Percentiles rank a stretch among this genome's conserved stretches.
phyloP scores from a whole-genome alignment of 2,888 invertebrate species.

The Mythimna impura region DNA sequence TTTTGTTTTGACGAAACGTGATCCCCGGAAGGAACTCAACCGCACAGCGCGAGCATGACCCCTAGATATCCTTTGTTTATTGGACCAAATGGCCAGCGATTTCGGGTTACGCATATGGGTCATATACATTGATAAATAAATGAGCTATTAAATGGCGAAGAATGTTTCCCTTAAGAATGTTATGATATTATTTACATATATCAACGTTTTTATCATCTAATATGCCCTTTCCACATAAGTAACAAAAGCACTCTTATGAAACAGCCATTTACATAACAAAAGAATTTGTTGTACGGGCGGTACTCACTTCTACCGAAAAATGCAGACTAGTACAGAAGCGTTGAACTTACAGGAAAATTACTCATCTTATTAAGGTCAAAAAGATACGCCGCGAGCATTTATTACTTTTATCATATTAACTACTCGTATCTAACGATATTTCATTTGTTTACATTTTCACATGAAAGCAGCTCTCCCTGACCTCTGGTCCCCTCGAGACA shows the following conservation, averaged over 20 bases:
- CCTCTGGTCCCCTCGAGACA: constrained; percentile 55
- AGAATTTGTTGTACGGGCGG: background rate
- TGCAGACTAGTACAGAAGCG: background rate
- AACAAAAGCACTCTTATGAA: constrained; percentile 21
- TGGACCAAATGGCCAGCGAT: constrained; percentile 37
- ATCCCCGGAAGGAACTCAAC: constrained; percentile 32
- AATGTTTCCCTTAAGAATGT: constrained; percentile 28
- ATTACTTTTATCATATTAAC: constrained; percentile 73
- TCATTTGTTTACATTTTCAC: constrained; percentile 66
- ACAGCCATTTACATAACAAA: constrained; percentile 13
- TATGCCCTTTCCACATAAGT: background rate
- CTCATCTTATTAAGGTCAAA: constrained; percentile 71
- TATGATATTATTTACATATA: constrained; percentile 11
- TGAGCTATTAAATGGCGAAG: constrained; percentile 34
- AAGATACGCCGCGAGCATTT: constrained; percentile 69
- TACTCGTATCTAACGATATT: constrained; percentile 44
- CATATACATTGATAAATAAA: constrained; percentile 59
- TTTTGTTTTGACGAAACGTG: constrained; percentile 19
- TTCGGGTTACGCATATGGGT: constrained; percentile 56
- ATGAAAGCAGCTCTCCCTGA: constrained; percentile 61
- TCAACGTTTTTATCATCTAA: constrained; percentile 7
- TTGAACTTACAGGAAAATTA: constrained; percentile 69
- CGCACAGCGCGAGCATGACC: constrained; percentile 30
- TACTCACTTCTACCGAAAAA: constrained; percentile 1
- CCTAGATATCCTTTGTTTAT: constrained; percentile 56